Evolutionary conservation across 2,113 vertebrate genomes (phyloP).

Genomic region (Urocynchramus pylzowi): DNA sequence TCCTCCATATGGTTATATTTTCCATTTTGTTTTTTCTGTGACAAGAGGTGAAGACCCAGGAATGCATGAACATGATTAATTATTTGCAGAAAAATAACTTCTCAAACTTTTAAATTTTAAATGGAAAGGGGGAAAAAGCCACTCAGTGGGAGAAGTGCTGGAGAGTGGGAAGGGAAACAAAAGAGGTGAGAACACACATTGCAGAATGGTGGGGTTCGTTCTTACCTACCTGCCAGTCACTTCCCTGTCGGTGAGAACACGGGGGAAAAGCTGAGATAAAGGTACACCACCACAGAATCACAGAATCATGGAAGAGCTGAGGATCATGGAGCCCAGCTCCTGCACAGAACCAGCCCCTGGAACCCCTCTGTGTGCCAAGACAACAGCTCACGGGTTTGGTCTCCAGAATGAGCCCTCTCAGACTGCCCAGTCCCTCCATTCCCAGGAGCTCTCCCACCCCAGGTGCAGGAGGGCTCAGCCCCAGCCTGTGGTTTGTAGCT

Average conservation of each 20-base stretch:
- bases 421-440: fast-evolving
- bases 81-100: constrained; percentile 20
- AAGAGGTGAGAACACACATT: not conserved
- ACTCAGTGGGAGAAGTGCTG: not conserved
- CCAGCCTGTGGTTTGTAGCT: fast-evolving
- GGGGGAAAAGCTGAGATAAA: not conserved
- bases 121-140: not conserved
- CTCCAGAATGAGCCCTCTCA: fast-evolving
- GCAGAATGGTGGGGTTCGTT: fast-evolving
- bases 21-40: constrained; percentile 34
- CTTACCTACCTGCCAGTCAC: not conserved
- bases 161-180: not conserved
- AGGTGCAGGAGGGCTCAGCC: fast-evolving
- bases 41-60: constrained; percentile 28
- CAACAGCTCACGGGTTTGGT: fast-evolving
- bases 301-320: fast-evolving
- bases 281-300: not conserved
- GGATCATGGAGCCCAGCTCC: not conserved
- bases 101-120: constrained; percentile 3
- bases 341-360: not conserved
- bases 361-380: fast-evolving
- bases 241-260: not conserved
- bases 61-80: constrained; percentile 47
- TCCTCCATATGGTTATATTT: constrained; percentile 35
- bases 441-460: fast-evolving